Percentiles rank a stretch among this genome's conserved stretches.
Conservation (phyloP, 2,888 invertebrate genomes). For the Sceliomorpha sp. region DNA sequence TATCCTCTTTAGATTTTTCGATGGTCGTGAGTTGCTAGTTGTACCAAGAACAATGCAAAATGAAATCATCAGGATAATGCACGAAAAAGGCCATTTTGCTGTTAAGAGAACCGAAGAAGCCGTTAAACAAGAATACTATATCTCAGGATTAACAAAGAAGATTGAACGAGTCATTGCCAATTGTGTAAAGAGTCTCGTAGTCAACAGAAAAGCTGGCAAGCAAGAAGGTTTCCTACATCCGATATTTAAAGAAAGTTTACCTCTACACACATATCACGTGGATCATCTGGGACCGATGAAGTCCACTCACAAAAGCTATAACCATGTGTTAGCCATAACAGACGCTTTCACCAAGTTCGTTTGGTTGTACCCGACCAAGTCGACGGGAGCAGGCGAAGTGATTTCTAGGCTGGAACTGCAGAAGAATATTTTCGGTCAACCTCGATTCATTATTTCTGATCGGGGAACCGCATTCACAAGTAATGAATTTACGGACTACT, state of each 20-base stretch:
- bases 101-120: conserved; percentile 19
- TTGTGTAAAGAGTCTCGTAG: conserved; percentile 30
- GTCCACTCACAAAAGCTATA: not conserved
- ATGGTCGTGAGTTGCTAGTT: conserved; percentile 23
- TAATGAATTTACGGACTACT: conserved; percentile 68
- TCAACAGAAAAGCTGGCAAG: conserved; percentile 37
- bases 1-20: conserved; percentile 20
- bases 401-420: conserved; percentile 65
- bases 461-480: conserved; percentile 54
- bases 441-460: conserved; percentile 69
- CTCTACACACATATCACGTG: conserved; percentile 29
- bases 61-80: conserved; percentile 20
- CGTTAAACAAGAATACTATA: conserved; percentile 27
- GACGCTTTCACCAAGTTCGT: not conserved
- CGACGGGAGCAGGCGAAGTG: conserved; percentile 21
- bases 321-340: no score
- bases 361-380: conserved; percentile 11
- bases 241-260: conserved; percentile 22
- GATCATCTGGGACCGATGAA: conserved; percentile 34
- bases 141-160: conserved; percentile 19
- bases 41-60: conserved; percentile 31
- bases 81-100: conserved; percentile 19
- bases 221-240: conserved; percentile 40
- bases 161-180: conserved; percentile 27
- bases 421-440: conserved; percentile 72